A percentile compares a stretch with the other conserved stretches of the same genome.
Evolutionary conservation across 2,797 vertebrate genomes (phyloP).

Genomic region (Acrocephalus scirpaceus): DNA sequence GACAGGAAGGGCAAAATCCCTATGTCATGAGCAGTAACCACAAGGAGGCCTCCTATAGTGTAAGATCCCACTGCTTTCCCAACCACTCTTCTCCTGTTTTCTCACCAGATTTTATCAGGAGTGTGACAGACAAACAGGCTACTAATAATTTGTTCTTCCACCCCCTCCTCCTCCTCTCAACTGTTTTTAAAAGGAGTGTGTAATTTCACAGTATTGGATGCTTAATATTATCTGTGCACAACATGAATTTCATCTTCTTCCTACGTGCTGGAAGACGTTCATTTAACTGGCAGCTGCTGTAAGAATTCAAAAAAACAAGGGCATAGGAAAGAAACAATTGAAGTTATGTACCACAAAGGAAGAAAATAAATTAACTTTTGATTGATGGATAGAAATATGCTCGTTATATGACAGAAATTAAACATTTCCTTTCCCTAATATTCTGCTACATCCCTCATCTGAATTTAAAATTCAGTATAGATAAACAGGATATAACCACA

Average conservation of each 20-base stretch:
- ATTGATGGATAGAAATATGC: background rate
- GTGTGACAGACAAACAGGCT: background rate
- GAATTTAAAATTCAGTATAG: background rate
- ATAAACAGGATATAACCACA: background rate
- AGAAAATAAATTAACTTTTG: background rate
- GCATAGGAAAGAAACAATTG: background rate
- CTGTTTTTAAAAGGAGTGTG: background rate
- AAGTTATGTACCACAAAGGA: background rate
- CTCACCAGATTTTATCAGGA: background rate
- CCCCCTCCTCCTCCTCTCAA: background rate
- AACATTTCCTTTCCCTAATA: background rate
- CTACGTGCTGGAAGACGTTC: background rate
- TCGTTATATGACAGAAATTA: background rate
- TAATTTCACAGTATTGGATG: background rate
- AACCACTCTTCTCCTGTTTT: background rate
- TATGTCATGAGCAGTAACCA: background rate
- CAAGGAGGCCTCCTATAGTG: background rate
- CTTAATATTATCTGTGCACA: background rate
- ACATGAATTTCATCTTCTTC: background rate
- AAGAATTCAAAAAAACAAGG: conserved; percentile 8
- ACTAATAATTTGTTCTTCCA: background rate
- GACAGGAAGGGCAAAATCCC: background rate
- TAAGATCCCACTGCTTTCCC: background rate
- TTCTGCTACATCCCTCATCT: background rate
- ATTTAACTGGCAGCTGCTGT: background rate